A percentile compares a stretch with the other conserved stretches of the same genome.
Evolutionary conservation across 2,888 invertebrate species (phyloP).

Genomic region (Coelopa pilipes): DNA sequence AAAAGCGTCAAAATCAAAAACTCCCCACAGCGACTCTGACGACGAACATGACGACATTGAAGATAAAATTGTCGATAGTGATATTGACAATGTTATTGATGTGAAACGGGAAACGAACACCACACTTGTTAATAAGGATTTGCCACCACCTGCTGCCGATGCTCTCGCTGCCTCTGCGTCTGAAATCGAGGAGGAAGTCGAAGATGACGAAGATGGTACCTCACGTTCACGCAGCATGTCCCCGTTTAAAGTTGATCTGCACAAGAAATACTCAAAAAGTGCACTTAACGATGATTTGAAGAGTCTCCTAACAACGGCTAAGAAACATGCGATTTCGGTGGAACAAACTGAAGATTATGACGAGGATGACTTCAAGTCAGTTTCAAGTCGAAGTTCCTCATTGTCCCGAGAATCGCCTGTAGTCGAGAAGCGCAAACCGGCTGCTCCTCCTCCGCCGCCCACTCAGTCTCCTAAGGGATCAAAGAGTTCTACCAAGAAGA

Average conservation of each 20-base stretch:
- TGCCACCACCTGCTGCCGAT: constrained; percentile 59
- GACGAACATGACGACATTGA: constrained; percentile 46
- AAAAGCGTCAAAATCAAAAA: constrained; percentile 34
- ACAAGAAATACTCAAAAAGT: constrained; percentile 67
- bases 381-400: constrained; percentile 56
- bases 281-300: constrained; percentile 64
- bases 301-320: constrained; percentile 59
- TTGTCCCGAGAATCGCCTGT: constrained; percentile 44
- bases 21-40: constrained; percentile 37
- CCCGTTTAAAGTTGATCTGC: constrained; percentile 65
- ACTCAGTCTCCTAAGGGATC: constrained; percentile 38
- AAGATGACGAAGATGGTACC: constrained; percentile 52
- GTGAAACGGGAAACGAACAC: constrained; percentile 32
- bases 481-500: constrained; percentile 39
- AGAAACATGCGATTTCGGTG: constrained; percentile 48
- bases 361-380: constrained; percentile 58
- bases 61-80: constrained; percentile 39
- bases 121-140: constrained; percentile 42
- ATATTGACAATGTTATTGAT: constrained; percentile 38
- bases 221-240: constrained; percentile 64
- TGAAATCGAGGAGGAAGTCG: constrained; percentile 58
- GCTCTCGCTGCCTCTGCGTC: constrained; percentile 58
- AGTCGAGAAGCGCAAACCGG: constrained; percentile 25
- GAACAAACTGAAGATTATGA: constrained; percentile 51
- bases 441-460: background rate